Evolutionary conservation across 1,140 invertebrate genomes (phyloP).

Genomic region (Dendroctonus ponderosae): DNA sequence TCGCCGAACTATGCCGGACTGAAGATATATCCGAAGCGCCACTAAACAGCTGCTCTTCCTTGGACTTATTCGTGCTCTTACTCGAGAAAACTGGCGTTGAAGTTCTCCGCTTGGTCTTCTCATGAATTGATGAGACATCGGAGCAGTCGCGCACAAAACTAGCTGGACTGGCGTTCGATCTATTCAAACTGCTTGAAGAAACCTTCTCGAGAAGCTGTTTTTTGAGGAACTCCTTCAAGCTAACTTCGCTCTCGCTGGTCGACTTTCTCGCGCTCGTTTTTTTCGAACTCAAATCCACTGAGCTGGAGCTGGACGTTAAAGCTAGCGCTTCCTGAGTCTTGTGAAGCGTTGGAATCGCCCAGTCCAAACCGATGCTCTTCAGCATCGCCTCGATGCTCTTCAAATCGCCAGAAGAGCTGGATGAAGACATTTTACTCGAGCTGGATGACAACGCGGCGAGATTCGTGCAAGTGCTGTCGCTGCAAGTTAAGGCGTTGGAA

Average conservation of each 20-base stretch:
- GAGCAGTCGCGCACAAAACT: constrained; percentile 38
- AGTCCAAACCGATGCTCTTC: constrained; percentile 61
- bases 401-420: constrained; percentile 51
- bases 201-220: constrained; percentile 39
- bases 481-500: constrained; percentile 14
- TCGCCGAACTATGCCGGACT: constrained; percentile 44
- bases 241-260: constrained; percentile 39
- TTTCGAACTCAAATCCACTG: constrained; percentile 51
- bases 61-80: constrained; percentile 44
- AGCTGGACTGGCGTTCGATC: constrained; percentile 33
- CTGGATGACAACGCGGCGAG: not conserved
- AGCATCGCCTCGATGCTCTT: constrained; percentile 58
- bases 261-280: constrained; percentile 7
- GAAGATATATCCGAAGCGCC: constrained; percentile 56
- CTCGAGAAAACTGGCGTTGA: constrained; percentile 51
- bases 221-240: constrained; percentile 41
- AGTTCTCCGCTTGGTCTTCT: constrained; percentile 49
- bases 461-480: constrained; percentile 14
- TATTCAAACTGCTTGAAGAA: constrained; percentile 41
- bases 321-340: constrained; percentile 65
- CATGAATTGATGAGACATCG: constrained; percentile 39
- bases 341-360: constrained; percentile 65
- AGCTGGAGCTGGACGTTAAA: constrained; percentile 61
- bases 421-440: constrained; percentile 18
- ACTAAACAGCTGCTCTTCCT: constrained; percentile 51